A percentile compares a stretch with the other conserved stretches of the same genome.
Conservation (phyloP, 2,888 invertebrate genomes). For the Tineola bisselliella region DNA sequence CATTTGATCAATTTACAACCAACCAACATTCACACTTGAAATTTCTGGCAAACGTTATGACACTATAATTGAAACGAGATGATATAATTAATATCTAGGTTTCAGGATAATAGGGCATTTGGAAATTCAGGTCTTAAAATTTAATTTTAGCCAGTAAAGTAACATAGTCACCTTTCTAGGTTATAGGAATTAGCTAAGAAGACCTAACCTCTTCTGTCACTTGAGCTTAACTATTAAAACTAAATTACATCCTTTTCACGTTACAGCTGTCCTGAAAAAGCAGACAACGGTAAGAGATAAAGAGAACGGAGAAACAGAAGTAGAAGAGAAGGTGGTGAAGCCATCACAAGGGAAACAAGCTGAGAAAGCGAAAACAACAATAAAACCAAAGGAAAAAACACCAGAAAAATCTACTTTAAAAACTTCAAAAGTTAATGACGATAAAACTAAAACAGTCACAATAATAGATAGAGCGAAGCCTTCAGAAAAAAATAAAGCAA, state of each 20-base stretch:
- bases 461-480: constrained; percentile 43
- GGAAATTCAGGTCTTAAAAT: too few species aligned
- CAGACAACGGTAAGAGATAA: constrained; percentile 43
- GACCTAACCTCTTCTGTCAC: too few species aligned
- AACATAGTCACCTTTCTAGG: too few species aligned
- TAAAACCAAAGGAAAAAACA: constrained; percentile 34
- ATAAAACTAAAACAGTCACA: constrained; percentile 49
- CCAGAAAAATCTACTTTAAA: constrained; percentile 41
- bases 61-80: neutral
- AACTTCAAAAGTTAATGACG: constrained; percentile 54
- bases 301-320: constrained; percentile 43
- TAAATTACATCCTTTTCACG: constrained; percentile 6
- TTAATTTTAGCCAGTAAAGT: too few species aligned
- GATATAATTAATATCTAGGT: too few species aligned
- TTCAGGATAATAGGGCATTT: too few species aligned
- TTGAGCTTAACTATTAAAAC: neutral
- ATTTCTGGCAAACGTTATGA: neutral
- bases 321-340: constrained; percentile 51
- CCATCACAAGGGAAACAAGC: constrained; percentile 50
- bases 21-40: neutral
- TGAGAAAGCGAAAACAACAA: constrained; percentile 36
- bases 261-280: constrained; percentile 55
- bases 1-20: neutral
- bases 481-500: constrained; percentile 26
- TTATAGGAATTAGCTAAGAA: too few species aligned